A percentile compares a stretch with the other conserved stretches of the same genome.
phyloP scores from a whole-genome alignment of 2,888 invertebrate species.

The Seira ritae region DNA sequence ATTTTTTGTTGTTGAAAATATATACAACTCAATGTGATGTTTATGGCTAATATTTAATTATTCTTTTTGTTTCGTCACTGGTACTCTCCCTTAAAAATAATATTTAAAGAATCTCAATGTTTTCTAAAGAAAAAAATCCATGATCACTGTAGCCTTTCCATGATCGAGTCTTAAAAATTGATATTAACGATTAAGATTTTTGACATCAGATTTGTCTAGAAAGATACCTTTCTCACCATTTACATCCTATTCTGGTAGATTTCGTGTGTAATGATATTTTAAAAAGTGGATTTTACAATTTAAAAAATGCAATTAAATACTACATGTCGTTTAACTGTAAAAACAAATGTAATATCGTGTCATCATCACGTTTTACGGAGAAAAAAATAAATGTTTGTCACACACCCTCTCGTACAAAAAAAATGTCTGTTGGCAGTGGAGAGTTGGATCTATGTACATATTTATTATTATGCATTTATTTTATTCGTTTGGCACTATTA shows the following conservation, averaged over 20 bases:
- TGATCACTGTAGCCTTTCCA: too few species aligned
- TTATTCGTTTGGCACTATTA: background rate
- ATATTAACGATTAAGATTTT: background rate
- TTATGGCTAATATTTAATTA: background rate
- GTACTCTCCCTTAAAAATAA: background rate
- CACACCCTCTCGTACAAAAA: conserved; percentile 42
- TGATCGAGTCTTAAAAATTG: background rate
- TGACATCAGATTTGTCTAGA: background rate
- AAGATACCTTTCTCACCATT: background rate
- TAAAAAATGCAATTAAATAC: too few species aligned
- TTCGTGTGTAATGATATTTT: too few species aligned
- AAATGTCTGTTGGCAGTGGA: too few species aligned
- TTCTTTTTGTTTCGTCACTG: background rate
- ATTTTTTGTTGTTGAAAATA: background rate
- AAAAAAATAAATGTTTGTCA: conserved; percentile 42
- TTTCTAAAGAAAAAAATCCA: background rate
- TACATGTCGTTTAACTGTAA: too few species aligned
- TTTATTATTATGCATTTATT: too few species aligned
- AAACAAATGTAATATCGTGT: too few species aligned
- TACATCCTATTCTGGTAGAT: too few species aligned
- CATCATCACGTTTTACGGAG: too few species aligned
- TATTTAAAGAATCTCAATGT: background rate
- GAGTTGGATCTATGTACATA: too few species aligned
- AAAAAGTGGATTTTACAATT: too few species aligned
- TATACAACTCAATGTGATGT: background rate